These are phyloP conservation scores for Nyctibius grandis DNA, from an alignment of 2,797 vertebrate genomes.

Conservation along the genomic window DNA sequence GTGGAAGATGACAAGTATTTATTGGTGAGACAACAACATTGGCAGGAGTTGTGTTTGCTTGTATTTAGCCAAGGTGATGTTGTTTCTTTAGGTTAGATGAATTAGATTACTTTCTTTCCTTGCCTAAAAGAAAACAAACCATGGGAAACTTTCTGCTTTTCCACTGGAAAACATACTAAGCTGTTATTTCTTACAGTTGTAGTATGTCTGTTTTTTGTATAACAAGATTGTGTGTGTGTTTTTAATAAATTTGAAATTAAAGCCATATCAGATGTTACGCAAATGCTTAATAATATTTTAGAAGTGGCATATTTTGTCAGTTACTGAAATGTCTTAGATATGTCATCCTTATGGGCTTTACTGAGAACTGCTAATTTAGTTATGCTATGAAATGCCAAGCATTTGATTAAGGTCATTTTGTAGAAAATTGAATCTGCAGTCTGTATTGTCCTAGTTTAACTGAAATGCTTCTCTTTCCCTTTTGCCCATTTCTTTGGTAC, in stretches of 20 bases:
- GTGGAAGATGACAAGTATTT: neutral
- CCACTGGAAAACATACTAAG: neutral
- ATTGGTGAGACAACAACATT: neutral
- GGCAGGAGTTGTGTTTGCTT: slow-evolving; percentile 13
- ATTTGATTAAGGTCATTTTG: neutral
- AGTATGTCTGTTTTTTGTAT: neutral
- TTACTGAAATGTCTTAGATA: neutral
- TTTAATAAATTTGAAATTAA: slow-evolving; percentile 34
- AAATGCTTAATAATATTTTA: slow-evolving; percentile 8
- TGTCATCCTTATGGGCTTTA: neutral
- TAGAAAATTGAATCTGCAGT: neutral
- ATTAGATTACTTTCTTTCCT: slow-evolving; percentile 13
- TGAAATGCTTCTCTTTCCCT: neutral
- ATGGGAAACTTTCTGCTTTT: slow-evolving; percentile 21
- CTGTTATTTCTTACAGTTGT: neutral
- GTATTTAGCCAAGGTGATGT: slow-evolving; percentile 12
- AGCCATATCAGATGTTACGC: neutral
- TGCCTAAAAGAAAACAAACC: slow-evolving; percentile 11
- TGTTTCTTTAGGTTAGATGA: neutral
- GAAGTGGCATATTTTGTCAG: neutral
- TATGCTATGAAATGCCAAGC: neutral
- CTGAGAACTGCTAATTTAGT: neutral
- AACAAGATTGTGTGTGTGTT: neutral
- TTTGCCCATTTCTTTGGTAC: neutral
- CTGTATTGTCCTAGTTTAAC: neutral